A percentile compares a stretch with the other conserved stretches of the same genome.
Conservation (phyloP, 2,888 invertebrate species). For the Drosophila ezoana region DNA sequence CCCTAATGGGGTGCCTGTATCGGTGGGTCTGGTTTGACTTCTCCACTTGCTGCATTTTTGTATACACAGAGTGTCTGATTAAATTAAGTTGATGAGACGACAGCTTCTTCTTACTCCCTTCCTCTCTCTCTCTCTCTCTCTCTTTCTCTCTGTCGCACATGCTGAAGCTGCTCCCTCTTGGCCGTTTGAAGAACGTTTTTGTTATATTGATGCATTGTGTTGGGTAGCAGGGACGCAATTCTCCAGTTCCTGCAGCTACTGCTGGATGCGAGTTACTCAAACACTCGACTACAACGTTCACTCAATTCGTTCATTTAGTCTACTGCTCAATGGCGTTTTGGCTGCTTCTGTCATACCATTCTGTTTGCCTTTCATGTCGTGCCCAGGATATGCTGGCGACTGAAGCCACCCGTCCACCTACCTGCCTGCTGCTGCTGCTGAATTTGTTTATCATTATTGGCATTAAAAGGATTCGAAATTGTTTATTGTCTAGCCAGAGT, state of each 20-base stretch:
- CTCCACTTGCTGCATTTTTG: conserved; percentile 72
- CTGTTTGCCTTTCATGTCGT: conserved; percentile 66
- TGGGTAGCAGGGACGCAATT: conserved; percentile 48
- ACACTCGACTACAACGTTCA: conserved; percentile 67
- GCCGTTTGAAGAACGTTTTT: conserved; percentile 71
- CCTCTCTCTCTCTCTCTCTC: neutral
- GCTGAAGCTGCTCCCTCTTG: neutral
- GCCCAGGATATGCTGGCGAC: conserved; percentile 25
- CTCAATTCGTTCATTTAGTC: conserved; percentile 70
- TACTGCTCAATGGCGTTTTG: conserved; percentile 60
- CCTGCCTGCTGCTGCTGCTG: conserved; percentile 36
- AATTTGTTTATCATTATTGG: conserved; percentile 81
- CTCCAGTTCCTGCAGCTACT: conserved; percentile 18
- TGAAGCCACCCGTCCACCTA: conserved; percentile 16
- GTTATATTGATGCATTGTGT: conserved; percentile 78
- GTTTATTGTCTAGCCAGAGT: conserved; percentile 75
- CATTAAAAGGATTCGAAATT: conserved; percentile 81
- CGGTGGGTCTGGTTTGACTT: conserved; percentile 22
- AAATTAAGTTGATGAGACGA: conserved; percentile 81
- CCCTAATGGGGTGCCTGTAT: conserved; percentile 26
- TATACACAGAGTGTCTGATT: conserved; percentile 80
- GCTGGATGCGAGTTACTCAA: conserved; percentile 66
- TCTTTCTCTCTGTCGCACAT: neutral
- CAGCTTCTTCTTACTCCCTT: conserved; percentile 12
- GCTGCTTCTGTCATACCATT: conserved; percentile 50